These are phyloP conservation scores for Oscheius myriophilus DNA, from an alignment of 2,888 invertebrate species.

Conservation along the genomic window DNA sequence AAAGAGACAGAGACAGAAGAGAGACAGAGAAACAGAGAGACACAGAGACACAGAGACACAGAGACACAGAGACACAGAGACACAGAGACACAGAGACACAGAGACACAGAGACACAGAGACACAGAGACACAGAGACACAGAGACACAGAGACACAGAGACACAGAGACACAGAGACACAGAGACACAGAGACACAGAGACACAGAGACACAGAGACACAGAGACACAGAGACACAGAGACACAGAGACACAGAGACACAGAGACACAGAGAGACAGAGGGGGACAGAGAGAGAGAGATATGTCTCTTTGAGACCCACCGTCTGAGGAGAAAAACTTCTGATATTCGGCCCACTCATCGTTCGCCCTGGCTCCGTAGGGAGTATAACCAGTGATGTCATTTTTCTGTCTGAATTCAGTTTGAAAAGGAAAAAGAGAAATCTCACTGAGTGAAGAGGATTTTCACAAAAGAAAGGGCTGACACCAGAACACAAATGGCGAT, in stretches of 20 bases:
- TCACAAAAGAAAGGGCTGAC: conserved; percentile 54
- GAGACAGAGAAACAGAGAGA: too few species aligned
- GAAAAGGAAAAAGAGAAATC: conserved; percentile 12
- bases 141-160: too few species aligned
- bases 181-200: too few species aligned
- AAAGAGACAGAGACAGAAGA: too few species aligned
- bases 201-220: too few species aligned
- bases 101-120: too few species aligned
- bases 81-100: too few species aligned
- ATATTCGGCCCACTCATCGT: conserved; percentile 48
- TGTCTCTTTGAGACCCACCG: conserved; percentile 33
- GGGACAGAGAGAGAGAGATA: background rate
- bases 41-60: too few species aligned
- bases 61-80: too few species aligned
- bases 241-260: conserved; percentile 65
- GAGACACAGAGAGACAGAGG: conserved; percentile 45
- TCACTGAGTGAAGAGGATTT: conserved; percentile 59
- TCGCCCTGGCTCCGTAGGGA: conserved; percentile 61
- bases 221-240: too few species aligned
- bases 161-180: too few species aligned
- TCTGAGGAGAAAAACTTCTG: conserved; percentile 43
- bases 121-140: too few species aligned
- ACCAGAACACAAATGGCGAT: conserved; percentile 61
- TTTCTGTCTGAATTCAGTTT: conserved; percentile 43
- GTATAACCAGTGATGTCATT: conserved; percentile 68